Evolutionary conservation across 1,140 invertebrate genomes (phyloP).

Genomic region (Saccostrea glomerata): DNA sequence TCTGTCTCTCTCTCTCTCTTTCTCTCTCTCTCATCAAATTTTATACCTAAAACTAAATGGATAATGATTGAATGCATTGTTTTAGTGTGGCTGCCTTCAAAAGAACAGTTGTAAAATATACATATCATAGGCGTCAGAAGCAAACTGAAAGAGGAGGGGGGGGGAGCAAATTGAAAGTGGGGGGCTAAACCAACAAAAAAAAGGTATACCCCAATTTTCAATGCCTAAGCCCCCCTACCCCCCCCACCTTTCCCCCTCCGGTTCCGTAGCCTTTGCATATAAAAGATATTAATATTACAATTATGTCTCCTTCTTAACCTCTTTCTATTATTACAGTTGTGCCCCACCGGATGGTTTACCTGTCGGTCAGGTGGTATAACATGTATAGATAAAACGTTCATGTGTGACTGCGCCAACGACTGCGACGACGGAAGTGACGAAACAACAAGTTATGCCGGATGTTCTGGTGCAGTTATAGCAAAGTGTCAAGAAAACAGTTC

Average conservation of each 20-base stretch:
- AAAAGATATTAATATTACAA: too few relatives aligned
- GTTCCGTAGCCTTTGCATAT: too few relatives aligned
- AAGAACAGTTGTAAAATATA: too few relatives aligned
- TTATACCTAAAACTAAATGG: background rate
- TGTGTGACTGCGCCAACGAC: slow-evolving; percentile 54
- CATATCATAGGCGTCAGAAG: too few relatives aligned
- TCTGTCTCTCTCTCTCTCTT: background rate
- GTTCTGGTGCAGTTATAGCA: slow-evolving; percentile 25
- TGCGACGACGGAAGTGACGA: slow-evolving; percentile 60
- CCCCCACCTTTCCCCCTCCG: too few relatives aligned
- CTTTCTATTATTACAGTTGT: slow-evolving; percentile 32
- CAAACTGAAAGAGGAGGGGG: too few relatives aligned
- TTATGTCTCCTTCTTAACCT: background rate
- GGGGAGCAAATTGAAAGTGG: too few relatives aligned
- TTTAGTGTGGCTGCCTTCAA: too few relatives aligned
- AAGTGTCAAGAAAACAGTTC: background rate
- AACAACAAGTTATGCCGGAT: slow-evolving; percentile 46
- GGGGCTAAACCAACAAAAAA: too few relatives aligned
- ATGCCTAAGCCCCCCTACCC: too few relatives aligned
- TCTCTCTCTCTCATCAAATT: background rate
- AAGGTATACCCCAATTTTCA: too few relatives aligned
- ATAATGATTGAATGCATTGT: too few relatives aligned
- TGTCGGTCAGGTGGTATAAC: slow-evolving; percentile 43
- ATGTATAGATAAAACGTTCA: slow-evolving; percentile 45
- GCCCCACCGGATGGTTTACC: slow-evolving; percentile 53